Evolutionary conservation across 2,113 vertebrate genomes (phyloP).

Genomic region (Caracal caracal): DNA sequence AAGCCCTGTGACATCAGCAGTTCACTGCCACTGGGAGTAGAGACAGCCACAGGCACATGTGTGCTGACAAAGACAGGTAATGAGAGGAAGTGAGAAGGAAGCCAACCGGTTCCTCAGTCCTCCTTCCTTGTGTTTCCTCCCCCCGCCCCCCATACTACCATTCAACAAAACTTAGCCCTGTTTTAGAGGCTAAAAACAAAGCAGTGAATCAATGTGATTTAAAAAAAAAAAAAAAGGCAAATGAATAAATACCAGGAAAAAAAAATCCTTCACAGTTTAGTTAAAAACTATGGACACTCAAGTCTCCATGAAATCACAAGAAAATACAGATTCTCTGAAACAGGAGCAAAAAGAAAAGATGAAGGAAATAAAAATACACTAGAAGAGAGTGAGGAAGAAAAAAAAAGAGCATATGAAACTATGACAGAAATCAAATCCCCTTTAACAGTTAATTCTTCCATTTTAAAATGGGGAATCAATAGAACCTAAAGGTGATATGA

Average conservation of each 20-base stretch:
- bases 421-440: not conserved
- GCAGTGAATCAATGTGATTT: not conserved
- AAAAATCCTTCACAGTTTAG: not conserved
- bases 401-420: not conserved
- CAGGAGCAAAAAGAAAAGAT: not conserved
- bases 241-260: not conserved
- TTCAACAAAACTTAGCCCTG: not conserved
- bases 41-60: not conserved
- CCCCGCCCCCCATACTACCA: not conserved
- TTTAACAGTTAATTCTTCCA: not conserved
- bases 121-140: not conserved
- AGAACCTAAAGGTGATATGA: not conserved
- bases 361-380: not conserved
- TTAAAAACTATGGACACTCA: not conserved
- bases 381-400: not conserved
- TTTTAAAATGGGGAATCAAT: not conserved
- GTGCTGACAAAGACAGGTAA: not conserved
- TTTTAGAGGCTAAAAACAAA: too few relatives aligned
- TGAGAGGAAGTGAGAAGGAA: not conserved
- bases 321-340: not conserved
- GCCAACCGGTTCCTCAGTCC: not conserved
- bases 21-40: not conserved
- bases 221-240: not conserved
- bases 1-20: not conserved
- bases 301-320: not conserved